These are phyloP conservation scores for Buceros bicornis DNA, from an alignment of 2,797 vertebrate genomes.

Conservation along the genomic window DNA sequence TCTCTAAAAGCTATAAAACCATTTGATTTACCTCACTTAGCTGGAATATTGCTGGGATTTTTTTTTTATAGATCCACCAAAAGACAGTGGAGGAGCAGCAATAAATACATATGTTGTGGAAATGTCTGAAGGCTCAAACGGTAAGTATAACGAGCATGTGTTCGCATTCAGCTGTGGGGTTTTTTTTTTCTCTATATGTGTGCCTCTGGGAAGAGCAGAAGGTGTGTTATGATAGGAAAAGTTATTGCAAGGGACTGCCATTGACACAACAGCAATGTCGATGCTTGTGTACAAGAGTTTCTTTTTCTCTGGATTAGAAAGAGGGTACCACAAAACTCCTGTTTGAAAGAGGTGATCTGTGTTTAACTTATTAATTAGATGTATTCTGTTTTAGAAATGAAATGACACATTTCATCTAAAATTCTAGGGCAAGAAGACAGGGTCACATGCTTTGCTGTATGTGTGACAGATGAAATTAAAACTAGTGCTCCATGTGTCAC, in stretches of 20 bases:
- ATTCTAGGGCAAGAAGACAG: background rate
- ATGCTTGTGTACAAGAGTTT: background rate
- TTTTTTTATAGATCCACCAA: conserved; percentile 87
- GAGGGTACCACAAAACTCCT: background rate
- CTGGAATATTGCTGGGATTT: background rate
- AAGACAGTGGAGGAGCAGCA: conserved; percentile 90
- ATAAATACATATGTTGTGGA: conserved; percentile 92
- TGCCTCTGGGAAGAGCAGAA: background rate
- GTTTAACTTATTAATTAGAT: background rate
- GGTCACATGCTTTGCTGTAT: background rate
- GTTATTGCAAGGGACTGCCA: background rate
- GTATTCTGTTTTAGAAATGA: background rate
- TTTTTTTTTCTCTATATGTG: background rate
- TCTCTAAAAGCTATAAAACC: background rate
- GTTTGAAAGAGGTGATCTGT: background rate
- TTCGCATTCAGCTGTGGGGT: background rate
- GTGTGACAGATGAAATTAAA: background rate
- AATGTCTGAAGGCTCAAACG: conserved; percentile 89
- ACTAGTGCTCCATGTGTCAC: background rate
- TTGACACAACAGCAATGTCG: background rate
- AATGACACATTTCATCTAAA: background rate
- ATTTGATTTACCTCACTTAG: background rate
- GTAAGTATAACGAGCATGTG: conserved; percentile 76
- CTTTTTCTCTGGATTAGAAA: background rate
- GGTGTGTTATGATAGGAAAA: background rate